A percentile compares a stretch with the other conserved stretches of the same genome.
Evolutionary conservation across 2,888 invertebrate genomes (phyloP).

Genomic region (Gymnocheta viridis): DNA sequence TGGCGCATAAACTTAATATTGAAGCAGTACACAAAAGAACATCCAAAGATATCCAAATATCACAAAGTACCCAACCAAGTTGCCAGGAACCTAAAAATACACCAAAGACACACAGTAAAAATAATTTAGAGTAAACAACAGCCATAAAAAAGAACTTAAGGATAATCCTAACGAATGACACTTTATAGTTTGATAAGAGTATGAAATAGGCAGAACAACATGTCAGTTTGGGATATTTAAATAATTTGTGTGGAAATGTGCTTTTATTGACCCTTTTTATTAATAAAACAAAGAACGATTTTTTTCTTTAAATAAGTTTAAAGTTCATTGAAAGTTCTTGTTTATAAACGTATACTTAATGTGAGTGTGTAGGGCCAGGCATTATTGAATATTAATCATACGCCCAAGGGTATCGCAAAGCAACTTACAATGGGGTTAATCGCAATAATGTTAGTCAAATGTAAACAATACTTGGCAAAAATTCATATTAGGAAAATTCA

Average conservation of each 20-base stretch:
- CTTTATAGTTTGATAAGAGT: no score
- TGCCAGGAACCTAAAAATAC: constrained; percentile 89
- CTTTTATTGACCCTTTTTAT: no score
- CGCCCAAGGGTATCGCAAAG: no score
- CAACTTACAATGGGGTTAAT: no score
- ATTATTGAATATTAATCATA: not conserved
- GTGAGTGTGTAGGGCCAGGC: not conserved
- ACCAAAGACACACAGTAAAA: constrained; percentile 1
- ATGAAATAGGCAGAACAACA: no score
- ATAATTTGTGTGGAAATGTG: not conserved
- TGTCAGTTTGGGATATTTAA: not conserved
- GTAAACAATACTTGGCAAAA: no score
- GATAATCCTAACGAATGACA: not conserved
- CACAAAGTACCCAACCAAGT: constrained; percentile 93
- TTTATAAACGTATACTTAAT: constrained; percentile 1
- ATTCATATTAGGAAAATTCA: no score
- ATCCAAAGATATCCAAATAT: constrained; percentile 96
- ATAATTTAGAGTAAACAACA: not conserved
- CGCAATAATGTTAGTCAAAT: no score
- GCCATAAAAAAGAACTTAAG: not conserved
- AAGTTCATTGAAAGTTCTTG: not conserved
- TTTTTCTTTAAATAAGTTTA: not conserved
- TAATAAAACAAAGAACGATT: no score
- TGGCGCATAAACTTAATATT: constrained; percentile 95
- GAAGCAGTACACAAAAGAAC: constrained; percentile 96